Evolutionary conservation across 2,113 vertebrate species (phyloP), one percentile per base, ranked within the genome.

Genomic region (Prinia subflava): DNA sequence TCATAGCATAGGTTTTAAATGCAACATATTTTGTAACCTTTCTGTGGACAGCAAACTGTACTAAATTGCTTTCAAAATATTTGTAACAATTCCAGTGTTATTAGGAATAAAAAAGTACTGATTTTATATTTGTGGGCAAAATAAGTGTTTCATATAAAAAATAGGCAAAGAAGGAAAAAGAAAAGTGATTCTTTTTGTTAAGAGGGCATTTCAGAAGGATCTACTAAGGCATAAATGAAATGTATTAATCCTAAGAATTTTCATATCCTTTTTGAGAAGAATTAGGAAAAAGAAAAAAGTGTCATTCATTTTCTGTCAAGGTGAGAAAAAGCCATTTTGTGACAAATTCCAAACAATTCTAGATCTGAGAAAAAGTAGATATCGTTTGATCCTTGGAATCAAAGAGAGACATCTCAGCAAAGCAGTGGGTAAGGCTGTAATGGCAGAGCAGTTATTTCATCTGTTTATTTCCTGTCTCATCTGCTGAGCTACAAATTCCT

Each of bases 331-430:
- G 24, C 8, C 28, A 21, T 86, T 93, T 90, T 56, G 35, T 0
- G 7, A 88, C 55, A 86, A 88, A 92, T 86, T 77, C 80, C 39
- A 67, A 93, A 46, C 59, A 86, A 30, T 94, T 93, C 39, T 57
- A 86, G 42, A 94, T 96, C 88, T 92, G 68, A 94, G 75, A 50
- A 86, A 92, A 67, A 77, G 42, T 70, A 94, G 95, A 83, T 92
- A 55, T 20, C 7, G 83, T 95, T 95, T 95, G 79, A 81, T 95
- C 47, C 89, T 83, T 41, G 39, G 39, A 89, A 92, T 89, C 86
- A 93, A 46, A 90, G 63, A 73, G 28, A 83, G 33, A 50, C 15
- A 59, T 83, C 71, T 92, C 59, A 57, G 60, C 55, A 92, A 59
- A 92, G 50, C 52, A 92, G 64, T 17, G 21, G 39, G 47, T 71